Base-by-base conservation (phyloP, 2,797 vertebrate genomes). In the Anabacerthia variegaticeps region DNA sequence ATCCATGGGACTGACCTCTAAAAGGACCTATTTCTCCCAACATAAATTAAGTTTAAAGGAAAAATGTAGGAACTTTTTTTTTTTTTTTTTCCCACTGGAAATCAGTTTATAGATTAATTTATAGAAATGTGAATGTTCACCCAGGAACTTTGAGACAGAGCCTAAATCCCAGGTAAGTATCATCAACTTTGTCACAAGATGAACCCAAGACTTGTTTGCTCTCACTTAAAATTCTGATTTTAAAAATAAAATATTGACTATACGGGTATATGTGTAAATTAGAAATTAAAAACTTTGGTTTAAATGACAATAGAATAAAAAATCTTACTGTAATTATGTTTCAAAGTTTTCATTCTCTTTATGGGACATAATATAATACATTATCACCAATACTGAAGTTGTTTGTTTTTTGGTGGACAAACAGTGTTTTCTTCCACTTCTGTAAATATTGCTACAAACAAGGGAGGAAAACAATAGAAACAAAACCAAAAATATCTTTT, bases 401-500 rank as follows among this genome's bases (percentile, higher is more conserved):
- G 3, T 30, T n/a, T 67, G 12, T 2, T 43, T 46, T 49, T 79
- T 55, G 1, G 10, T 69, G 24, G 49, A 58, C 71, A 75, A 62
- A 74, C 23, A 15, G 0, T 39, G 21, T 26, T 59, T 80, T 65
- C 9, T 92, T 8, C 17, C 10, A 56, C 6, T 68, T 76, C 19
- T n/a, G 5, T 11, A 74, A 54, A 62, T 66, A 77, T 17, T 80
- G 14, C 6, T 66, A 30, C 74, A 78, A 85, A 49, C 0, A 8
- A 26, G 3, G 2, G 2, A 6, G 4, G 3, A 3, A 32, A 26
- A 2, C 2, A 34, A 23, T 19, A 36, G 2, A 30, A 54, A 34
- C 1, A 76, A 63, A 72, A 1, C 2, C 1, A 18, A 68, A 81
- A 72, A 4, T 2, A 12, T 4, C 6, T 59, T 16, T 17, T 2